Conservation (phyloP, 2,888 invertebrate genomes). For the Crossocerus cetratus region DNA sequence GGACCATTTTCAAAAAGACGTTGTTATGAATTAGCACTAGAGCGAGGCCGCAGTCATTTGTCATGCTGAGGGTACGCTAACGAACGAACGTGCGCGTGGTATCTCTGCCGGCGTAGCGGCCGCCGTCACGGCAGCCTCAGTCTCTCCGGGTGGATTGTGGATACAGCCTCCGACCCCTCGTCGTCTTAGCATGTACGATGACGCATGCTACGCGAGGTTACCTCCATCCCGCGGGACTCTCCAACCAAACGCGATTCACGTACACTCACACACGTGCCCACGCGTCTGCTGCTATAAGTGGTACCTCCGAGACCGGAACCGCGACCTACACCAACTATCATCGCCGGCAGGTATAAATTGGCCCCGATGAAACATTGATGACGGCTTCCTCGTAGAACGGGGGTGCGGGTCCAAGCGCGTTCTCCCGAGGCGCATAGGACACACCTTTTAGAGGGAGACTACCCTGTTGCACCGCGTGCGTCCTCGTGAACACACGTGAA, state of each 20-base stretch:
- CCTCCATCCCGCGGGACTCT: conserved; percentile 28
- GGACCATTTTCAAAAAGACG: conserved; percentile 39
- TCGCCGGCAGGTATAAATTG: conserved; percentile 6
- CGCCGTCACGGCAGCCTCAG: conserved; percentile 5
- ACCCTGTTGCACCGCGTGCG: conserved; percentile 14
- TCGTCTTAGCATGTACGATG: conserved; percentile 21
- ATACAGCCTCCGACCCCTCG: conserved; percentile 14
- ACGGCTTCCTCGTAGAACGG: neutral
- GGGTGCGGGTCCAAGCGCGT: conserved; percentile 17
- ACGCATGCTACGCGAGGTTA: conserved; percentile 20
- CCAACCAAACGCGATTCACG: conserved; percentile 26
- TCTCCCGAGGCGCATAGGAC: conserved; percentile 3
- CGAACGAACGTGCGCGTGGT: neutral
- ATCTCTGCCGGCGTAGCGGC: neutral
- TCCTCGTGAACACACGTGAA: neutral
- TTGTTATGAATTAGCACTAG: conserved; percentile 19
- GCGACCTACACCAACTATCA: conserved; percentile 21
- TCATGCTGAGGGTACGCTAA: neutral
- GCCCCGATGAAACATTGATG: conserved; percentile 27
- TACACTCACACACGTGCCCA: conserved; percentile 25
- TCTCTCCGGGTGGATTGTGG: too few species aligned
- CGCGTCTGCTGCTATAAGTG: conserved; percentile 21
- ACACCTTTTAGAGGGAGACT: conserved; percentile 19
- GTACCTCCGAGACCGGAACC: conserved; percentile 23
- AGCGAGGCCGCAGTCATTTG: conserved; percentile 18